Evolutionary conservation across 2,797 vertebrate genomes (phyloP).

Genomic region (Cyprinella venusta): DNA sequence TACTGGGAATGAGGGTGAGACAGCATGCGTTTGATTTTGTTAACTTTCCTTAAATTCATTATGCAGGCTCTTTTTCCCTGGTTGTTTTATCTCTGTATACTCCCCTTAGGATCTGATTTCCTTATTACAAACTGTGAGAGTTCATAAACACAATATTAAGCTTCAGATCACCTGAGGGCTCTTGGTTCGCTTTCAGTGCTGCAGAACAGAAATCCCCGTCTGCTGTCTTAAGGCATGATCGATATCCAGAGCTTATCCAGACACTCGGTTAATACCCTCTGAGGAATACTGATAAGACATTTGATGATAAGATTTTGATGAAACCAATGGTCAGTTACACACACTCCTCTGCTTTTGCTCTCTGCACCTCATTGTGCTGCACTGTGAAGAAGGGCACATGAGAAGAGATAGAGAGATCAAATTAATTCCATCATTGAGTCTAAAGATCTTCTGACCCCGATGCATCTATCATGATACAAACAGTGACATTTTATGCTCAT

Average conservation of each 20-base stretch:
- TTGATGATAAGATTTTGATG: constrained; percentile 39
- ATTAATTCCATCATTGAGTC: background rate
- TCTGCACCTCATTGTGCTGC: background rate
- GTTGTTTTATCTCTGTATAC: background rate
- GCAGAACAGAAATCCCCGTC: background rate
- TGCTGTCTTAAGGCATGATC: constrained; percentile 32
- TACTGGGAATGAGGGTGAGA: constrained; percentile 90
- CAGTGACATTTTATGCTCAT: background rate
- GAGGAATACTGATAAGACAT: constrained; percentile 47
- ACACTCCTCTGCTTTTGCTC: background rate
- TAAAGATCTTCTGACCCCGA: background rate
- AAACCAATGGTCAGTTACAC: background rate
- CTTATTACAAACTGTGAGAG: background rate
- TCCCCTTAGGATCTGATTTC: background rate
- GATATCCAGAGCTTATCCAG: constrained; percentile 44
- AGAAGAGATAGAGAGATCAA: background rate
- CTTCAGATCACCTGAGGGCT: constrained; percentile 10
- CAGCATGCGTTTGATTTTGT: background rate
- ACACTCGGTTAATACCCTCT: constrained; percentile 40
- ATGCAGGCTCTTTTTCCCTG: background rate
- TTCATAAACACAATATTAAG: constrained; percentile 9
- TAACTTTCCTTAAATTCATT: background rate
- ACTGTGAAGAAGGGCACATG: constrained; percentile 17
- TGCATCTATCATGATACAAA: background rate
- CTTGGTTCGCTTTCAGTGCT: background rate